Percentiles rank a stretch among this genome's conserved stretches.
These are phyloP conservation scores for Drosophila trapezifrons DNA, from an alignment of 1,140 invertebrate species.

Conservation along the genomic window DNA sequence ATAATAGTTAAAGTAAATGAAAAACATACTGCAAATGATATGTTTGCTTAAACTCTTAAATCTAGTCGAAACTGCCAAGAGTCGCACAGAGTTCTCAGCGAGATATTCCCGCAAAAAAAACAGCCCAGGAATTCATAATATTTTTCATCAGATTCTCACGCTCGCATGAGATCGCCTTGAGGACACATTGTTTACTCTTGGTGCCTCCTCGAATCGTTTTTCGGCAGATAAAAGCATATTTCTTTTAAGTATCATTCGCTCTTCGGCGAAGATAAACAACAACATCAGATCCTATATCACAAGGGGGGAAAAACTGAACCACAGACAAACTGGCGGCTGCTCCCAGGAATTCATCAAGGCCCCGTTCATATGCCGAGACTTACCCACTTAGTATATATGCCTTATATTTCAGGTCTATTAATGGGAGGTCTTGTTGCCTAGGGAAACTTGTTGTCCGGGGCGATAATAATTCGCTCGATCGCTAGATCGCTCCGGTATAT, in stretches of 20 bases:
- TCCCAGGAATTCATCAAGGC: background rate
- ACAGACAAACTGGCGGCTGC: constrained; percentile 30
- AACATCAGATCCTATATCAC: constrained; percentile 23
- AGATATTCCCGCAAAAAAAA: constrained; percentile 1
- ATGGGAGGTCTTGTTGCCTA: constrained; percentile 29
- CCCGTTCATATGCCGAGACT: background rate
- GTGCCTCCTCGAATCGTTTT: background rate
- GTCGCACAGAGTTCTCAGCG: constrained; percentile 12
- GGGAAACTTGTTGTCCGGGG: constrained; percentile 35
- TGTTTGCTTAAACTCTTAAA: background rate
- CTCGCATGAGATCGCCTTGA: constrained; percentile 15
- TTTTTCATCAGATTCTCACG: constrained; percentile 42
- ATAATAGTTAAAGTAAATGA: background rate
- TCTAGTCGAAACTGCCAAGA: constrained; percentile 7
- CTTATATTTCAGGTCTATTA: constrained; percentile 5
- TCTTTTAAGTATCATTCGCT: constrained; percentile 31
- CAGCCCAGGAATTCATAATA: constrained; percentile 16
- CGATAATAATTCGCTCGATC: constrained; percentile 21
- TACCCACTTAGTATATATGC: background rate
- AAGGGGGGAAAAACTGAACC: background rate
- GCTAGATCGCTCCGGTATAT: constrained; percentile 4
- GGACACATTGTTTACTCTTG: constrained; percentile 43
- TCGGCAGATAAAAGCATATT: constrained; percentile 43
- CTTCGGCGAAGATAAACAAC: constrained; percentile 32
- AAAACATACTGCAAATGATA: background rate